Evolutionary conservation across 2,113 vertebrate genomes (phyloP).

Genomic region (Labeo rohita): DNA sequence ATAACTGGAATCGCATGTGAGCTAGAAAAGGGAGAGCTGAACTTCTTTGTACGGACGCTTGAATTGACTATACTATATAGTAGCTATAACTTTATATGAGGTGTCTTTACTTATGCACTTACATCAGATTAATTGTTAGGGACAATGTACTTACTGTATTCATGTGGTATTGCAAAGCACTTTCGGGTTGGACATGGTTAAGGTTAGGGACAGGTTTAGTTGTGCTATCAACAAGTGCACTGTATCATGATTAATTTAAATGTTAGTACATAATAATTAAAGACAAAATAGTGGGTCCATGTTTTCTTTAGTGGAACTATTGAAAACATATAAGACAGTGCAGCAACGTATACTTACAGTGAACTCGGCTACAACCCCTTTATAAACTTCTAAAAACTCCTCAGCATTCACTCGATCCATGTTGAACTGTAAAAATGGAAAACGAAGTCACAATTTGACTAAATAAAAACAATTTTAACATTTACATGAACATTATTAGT

Average conservation of each 20-base stretch:
- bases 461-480: background rate
- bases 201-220: background rate
- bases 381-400: slow-evolving; percentile 95
- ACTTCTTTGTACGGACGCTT: background rate
- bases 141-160: background rate
- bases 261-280: background rate
- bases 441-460: background rate
- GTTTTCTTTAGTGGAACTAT: background rate
- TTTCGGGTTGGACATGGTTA: background rate
- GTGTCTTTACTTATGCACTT: background rate
- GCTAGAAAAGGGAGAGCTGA: background rate
- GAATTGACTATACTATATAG: background rate
- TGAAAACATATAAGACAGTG: background rate
- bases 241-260: background rate
- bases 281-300: background rate
- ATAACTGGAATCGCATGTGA: background rate
- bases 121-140: background rate
- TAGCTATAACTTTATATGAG: background rate
- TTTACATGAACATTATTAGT: background rate
- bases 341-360: slow-evolving; percentile 80
- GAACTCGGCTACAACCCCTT: slow-evolving; percentile 88
- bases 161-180: background rate
- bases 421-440: slow-evolving; percentile 79
- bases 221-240: background rate
- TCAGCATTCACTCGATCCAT: slow-evolving; percentile 88